Conservation (phyloP, 2,888 invertebrate genomes). For the Poecilus cupreus region DNA sequence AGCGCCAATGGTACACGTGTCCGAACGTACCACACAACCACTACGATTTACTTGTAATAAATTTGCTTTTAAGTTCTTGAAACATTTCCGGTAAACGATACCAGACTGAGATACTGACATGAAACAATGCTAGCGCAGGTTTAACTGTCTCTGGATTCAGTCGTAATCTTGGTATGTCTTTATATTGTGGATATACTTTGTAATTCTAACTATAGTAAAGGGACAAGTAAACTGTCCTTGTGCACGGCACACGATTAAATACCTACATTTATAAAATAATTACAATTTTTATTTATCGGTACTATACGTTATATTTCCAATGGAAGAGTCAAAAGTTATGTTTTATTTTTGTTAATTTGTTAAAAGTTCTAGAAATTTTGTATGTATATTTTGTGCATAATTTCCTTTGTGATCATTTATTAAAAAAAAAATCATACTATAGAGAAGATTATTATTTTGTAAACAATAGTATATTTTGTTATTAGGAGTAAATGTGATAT, state of each 20-base stretch:
- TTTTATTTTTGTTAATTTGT: too few species aligned
- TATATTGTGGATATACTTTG: conserved; percentile 29
- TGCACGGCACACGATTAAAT: not conserved
- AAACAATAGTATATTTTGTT: too few species aligned
- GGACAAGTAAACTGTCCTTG: not conserved
- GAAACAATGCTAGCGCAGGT: conserved; percentile 8
- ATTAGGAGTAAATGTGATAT: too few species aligned
- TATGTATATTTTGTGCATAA: too few species aligned
- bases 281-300: too few species aligned
- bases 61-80: conserved; percentile 44
- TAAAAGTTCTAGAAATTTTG: too few species aligned
- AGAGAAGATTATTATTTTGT: too few species aligned
- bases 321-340: too few species aligned
- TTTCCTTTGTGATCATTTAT: too few species aligned
- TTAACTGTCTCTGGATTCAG: conserved; percentile 22
- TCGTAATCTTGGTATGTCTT: conserved; percentile 30
- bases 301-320: too few species aligned
- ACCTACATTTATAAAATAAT: too few species aligned
- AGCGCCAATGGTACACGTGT: conserved; percentile 53
- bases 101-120: conserved; percentile 23
- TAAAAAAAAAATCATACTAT: too few species aligned
- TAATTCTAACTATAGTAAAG: conserved; percentile 27
- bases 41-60: conserved; percentile 54
- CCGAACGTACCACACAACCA: conserved; percentile 22
- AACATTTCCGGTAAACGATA: conserved; percentile 49